phyloP scores from a whole-genome alignment of 2,797 vertebrate genomes.

The Rachycentron canadum region DNA sequence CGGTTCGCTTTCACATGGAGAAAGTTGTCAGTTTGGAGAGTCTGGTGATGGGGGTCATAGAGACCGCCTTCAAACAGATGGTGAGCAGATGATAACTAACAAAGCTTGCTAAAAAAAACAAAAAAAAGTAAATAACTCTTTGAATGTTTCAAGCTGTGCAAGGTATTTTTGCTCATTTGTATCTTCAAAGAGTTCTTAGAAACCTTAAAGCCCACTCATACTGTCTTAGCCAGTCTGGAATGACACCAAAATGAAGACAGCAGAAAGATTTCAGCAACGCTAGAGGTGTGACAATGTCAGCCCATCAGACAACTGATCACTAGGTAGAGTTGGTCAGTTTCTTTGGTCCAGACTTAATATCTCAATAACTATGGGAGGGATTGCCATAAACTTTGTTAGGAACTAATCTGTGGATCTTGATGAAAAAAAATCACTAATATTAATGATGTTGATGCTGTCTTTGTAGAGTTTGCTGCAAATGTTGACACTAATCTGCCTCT shows the following conservation, averaged over 20 bases:
- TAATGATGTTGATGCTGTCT: no score
- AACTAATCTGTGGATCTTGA: no score
- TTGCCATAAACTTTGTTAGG: not conserved
- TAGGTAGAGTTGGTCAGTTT: not conserved
- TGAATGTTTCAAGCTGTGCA: slow-evolving; percentile 8
- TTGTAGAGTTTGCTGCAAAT: not conserved
- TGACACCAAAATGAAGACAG: not conserved
- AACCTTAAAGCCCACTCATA: not conserved
- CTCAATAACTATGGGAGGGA: no score
- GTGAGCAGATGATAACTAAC: slow-evolving; percentile 79
- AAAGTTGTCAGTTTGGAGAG: slow-evolving; percentile 93
- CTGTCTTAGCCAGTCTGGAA: not conserved
- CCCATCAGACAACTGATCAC: not conserved
- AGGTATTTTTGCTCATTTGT: not conserved
- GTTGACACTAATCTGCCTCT: not conserved
- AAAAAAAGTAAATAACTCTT: slow-evolving; percentile 7
- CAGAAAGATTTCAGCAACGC: not conserved
- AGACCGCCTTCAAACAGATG: slow-evolving; percentile 96
- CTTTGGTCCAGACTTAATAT: no score
- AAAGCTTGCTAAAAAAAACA: not conserved
- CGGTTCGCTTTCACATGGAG: slow-evolving; percentile 92
- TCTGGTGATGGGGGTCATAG: slow-evolving; percentile 95
- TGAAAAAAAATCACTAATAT: no score
- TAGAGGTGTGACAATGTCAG: not conserved
- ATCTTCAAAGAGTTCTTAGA: slow-evolving; percentile 1